Base-by-base conservation (phyloP, 2,797 vertebrate species). In the Chlorospingus flavigularis region DNA sequence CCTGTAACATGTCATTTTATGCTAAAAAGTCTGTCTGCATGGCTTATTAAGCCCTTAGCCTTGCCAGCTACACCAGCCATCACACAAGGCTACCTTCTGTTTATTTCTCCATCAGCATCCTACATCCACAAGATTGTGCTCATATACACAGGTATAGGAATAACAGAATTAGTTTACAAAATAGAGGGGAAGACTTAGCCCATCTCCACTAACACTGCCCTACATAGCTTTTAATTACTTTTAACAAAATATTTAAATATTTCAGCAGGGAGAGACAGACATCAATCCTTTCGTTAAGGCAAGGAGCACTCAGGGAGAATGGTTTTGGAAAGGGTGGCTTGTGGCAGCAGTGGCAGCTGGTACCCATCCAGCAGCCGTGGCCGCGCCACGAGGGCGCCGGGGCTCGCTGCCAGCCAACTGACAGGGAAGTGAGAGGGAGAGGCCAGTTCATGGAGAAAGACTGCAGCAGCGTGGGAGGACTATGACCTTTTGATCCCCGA, bases 381-480 rank as follows among this genome's bases (percentile, higher is more conserved):
- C 47, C 10, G 2, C 4, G 0, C 80, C 2, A 3, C 0, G 2
- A 54, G 61, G 74, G 72, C 83, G 39, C 86, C 0, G 1, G 65
- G 80, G 76, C 89, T 72, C 2, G 0, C 54, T 95, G 92, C 86
- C 90, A 94, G 75, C 93, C 94, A 84, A 37, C 65, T 51, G 89
- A 40, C 0, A 0, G 91, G 65, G 61, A 83, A 85, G 50, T 2
- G 7, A 39, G 66, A 51, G 0, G 7, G 80, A 92, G 84, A 60
- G 75, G 61, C 17, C 8, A 92, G 65, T 6, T 67, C 92, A 21
- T 17, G 77, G 57, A 65, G 92, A 92, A 68, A 87, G 63, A 47
- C 88, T 58, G 84, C 3, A 1, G 91, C 94, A 97, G 94, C 91
- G 91, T 97, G 95, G 94, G 95, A 96, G 95, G 92, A 97, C 92